phyloP scores from a whole-genome alignment of 2,888 invertebrate genomes.

The Leucoma salicis region DNA sequence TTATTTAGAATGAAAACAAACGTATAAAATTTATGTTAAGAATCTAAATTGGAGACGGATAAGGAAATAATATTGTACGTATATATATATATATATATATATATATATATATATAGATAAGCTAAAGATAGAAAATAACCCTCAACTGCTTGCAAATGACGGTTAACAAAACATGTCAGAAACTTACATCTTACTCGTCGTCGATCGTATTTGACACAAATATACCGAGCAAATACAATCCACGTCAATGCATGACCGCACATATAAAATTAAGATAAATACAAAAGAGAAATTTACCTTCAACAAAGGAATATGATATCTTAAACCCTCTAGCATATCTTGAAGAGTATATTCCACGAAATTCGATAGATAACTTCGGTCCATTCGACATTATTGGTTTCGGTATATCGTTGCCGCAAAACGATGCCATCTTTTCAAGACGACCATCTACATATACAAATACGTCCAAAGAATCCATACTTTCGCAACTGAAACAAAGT shows the following conservation, averaged over 20 bases:
- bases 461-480: conserved; percentile 89
- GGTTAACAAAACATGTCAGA: conserved; percentile 3
- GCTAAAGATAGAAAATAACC: conserved; percentile 2
- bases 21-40: too few species aligned
- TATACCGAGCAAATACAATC: conserved; percentile 6
- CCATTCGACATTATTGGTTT: conserved; percentile 97
- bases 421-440: conserved; percentile 93
- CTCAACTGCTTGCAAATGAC: conserved; percentile 1
- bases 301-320: conserved; percentile 93
- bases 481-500: conserved; percentile 86
- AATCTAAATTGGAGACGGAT: too few species aligned
- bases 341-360: conserved; percentile 89
- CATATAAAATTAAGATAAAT: conserved; percentile 30
- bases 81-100: too few species aligned
- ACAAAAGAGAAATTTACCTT: conserved; percentile 85
- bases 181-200: background rate
- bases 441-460: conserved; percentile 92
- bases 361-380: conserved; percentile 91
- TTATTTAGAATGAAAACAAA: too few species aligned
- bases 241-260: conserved; percentile 21
- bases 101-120: too few species aligned
- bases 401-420: conserved; percentile 92
- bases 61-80: too few species aligned
- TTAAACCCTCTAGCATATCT: conserved; percentile 92
- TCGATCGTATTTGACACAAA: conserved; percentile 2